Evolutionary conservation across 1,140 invertebrate genomes (phyloP).

Genomic region (Drosophila ogumai): DNA sequence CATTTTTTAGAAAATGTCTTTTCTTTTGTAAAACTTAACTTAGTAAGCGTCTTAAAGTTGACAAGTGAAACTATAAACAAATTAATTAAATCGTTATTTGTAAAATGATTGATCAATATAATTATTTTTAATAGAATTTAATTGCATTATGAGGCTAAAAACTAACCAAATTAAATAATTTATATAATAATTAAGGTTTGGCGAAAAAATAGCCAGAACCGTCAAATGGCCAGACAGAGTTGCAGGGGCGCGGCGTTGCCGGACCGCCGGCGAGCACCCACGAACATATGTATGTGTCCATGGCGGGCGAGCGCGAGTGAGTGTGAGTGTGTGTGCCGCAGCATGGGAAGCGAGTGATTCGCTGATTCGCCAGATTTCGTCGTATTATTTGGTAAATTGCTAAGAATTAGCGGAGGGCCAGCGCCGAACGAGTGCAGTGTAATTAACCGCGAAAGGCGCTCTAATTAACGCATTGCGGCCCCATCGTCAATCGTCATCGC

Average conservation of each 20-base stretch:
- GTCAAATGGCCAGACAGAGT: slow-evolving; percentile 43
- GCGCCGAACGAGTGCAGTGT: slow-evolving; percentile 19
- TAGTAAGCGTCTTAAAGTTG: neutral
- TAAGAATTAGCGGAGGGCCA: slow-evolving; percentile 25
- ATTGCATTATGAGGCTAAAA: neutral
- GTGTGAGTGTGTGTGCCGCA: slow-evolving; percentile 69
- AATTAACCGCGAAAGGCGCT: slow-evolving; percentile 57
- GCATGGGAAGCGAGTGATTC: slow-evolving; percentile 75
- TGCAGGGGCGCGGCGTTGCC: slow-evolving; percentile 47
- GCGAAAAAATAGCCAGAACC: slow-evolving; percentile 2
- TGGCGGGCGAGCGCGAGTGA: slow-evolving; percentile 30
- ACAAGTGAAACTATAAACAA: neutral
- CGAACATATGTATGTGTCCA: slow-evolving; percentile 42
- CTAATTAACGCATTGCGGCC: slow-evolving; percentile 52
- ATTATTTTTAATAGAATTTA: neutral
- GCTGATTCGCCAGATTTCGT: slow-evolving; percentile 68
- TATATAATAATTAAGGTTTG: neutral
- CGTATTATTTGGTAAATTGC: slow-evolving; percentile 55
- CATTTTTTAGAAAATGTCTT: too few relatives aligned
- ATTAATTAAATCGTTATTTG: neutral
- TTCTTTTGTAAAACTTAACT: neutral
- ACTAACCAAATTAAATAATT: neutral
- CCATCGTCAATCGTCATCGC: slow-evolving; percentile 31
- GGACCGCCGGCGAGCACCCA: slow-evolving; percentile 26
- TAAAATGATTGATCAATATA: neutral